phyloP scores from a whole-genome alignment of 2,797 vertebrate genomes.

The Peromyscus eremicus region DNA sequence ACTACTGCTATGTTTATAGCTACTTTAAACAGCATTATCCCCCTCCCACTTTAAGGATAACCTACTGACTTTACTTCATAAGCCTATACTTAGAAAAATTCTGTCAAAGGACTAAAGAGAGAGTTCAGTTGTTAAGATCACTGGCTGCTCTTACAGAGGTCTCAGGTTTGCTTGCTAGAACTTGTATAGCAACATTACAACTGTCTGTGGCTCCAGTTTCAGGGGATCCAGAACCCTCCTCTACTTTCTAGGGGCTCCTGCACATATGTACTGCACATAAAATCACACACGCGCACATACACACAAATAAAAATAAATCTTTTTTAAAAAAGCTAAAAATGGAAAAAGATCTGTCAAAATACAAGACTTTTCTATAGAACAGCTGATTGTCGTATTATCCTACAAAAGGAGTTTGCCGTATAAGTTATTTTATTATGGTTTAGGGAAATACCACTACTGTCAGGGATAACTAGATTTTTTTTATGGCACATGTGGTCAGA shows the following conservation, averaged over 20 bases:
- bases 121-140: background rate
- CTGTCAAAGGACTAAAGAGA: background rate
- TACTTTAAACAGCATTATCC: background rate
- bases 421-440: background rate
- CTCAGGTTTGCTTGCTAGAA: background rate
- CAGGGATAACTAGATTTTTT: background rate
- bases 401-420: background rate
- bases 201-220: background rate
- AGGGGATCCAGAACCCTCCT: background rate
- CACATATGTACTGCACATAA: background rate
- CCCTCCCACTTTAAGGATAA: background rate
- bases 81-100: background rate
- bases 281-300: background rate
- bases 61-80: background rate
- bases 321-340: background rate
- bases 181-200: background rate
- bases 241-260: background rate
- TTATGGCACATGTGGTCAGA: background rate
- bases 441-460: background rate
- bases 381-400: background rate
- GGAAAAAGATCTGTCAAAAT: background rate
- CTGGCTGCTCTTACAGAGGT: background rate
- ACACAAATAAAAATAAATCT: background rate
- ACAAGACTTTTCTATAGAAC: background rate
- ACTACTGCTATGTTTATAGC: background rate